Evolutionary conservation across 1,140 invertebrate genomes (phyloP).

Genomic region (Pseudoatta argentina): DNA sequence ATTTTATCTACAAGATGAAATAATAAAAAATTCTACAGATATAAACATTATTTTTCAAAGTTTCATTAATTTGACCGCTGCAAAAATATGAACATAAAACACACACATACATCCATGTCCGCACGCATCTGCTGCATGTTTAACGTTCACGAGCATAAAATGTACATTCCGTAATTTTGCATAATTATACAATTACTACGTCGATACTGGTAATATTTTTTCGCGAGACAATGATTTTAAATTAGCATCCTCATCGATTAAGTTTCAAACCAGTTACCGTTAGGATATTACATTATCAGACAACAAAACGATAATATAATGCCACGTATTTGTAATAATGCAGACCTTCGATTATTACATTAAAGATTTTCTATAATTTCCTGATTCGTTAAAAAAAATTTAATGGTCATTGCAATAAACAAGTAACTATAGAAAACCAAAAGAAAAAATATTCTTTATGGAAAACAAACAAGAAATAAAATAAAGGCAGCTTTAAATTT

Average conservation of each 20-base stretch:
- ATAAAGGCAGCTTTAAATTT: background rate
- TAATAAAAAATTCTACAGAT: conserved; percentile 12
- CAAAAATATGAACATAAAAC: conserved; percentile 46
- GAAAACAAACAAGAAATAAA: background rate
- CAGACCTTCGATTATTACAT: background rate
- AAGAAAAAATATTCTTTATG: background rate
- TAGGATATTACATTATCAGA: background rate
- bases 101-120: background rate
- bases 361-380: conserved; percentile 6
- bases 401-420: background rate
- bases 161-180: background rate
- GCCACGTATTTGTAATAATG: background rate
- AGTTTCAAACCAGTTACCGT: background rate
- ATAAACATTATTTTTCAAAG: conserved; percentile 38
- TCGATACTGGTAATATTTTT: background rate
- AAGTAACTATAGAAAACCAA: background rate
- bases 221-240: background rate
- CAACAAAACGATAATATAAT: background rate
- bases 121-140: background rate
- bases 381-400: background rate
- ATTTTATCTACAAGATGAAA: conserved; percentile 3
- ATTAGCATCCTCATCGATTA: conserved; percentile 1
- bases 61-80: background rate
- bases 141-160: background rate
- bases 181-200: background rate